These are phyloP conservation scores for Bursaphelenchus okinawaensis DNA, from an alignment of 2,888 invertebrate genomes.

Conservation along the genomic window DNA sequence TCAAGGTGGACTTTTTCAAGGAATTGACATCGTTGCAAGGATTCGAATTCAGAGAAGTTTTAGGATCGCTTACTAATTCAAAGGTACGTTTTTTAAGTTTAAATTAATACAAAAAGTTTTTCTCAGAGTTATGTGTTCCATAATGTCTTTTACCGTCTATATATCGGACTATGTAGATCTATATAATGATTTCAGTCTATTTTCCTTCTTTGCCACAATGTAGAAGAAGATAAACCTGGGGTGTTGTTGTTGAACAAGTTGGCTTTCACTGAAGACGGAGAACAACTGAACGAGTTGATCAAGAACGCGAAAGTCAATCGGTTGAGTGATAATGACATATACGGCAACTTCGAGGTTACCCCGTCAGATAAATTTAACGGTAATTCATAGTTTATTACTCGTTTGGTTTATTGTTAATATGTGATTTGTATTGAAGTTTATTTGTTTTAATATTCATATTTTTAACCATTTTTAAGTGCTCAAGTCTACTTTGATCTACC, in stretches of 20 bases:
- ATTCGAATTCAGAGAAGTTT: conserved; percentile 41
- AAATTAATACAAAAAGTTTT: background rate
- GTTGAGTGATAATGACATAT: conserved; percentile 46
- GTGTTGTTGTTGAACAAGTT: conserved; percentile 46
- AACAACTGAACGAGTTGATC: conserved; percentile 21
- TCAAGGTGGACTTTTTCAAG: background rate
- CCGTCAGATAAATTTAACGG: conserved; percentile 35
- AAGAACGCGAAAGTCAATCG: conserved; percentile 11
- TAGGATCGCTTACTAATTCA: conserved; percentile 37
- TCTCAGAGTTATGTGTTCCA: background rate
- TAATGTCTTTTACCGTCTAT: background rate
- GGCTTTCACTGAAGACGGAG: conserved; percentile 42
- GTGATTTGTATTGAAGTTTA: conserved; percentile 5
- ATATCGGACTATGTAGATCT: conserved; percentile 6
- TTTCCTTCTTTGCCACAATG: conserved; percentile 39
- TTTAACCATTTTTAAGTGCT: conserved; percentile 70
- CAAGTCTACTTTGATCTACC: conserved; percentile 82
- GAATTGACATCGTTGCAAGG: conserved; percentile 11
- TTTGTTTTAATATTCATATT: conserved; percentile 7
- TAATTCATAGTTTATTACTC: too few species aligned
- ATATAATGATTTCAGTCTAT: conserved; percentile 33
- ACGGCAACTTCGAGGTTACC: conserved; percentile 39
- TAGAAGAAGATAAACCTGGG: conserved; percentile 35
- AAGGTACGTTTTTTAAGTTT: conserved; percentile 42
- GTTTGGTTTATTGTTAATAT: conserved; percentile 8